Evolutionary conservation across 2,797 vertebrate genomes (phyloP).

Genomic region (Decapterus maruadsi): DNA sequence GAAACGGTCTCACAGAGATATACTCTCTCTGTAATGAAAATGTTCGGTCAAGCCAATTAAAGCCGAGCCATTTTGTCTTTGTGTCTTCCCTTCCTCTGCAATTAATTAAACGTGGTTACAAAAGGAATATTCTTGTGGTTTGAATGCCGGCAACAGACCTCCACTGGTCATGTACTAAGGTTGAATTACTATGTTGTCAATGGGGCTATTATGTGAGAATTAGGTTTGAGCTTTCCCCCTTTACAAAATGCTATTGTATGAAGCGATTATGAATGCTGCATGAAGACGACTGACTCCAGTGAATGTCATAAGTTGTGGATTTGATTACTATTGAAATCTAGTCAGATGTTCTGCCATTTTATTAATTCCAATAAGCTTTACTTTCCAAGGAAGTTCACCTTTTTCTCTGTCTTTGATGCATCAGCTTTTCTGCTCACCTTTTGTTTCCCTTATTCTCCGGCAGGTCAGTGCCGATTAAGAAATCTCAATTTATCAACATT

Average conservation of each 20-base stretch:
- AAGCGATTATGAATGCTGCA: constrained; percentile 79
- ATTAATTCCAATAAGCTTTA: constrained; percentile 63
- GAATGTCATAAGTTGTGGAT: constrained; percentile 78
- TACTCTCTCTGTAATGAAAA: constrained; percentile 80
- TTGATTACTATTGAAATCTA: constrained; percentile 70
- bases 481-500: constrained; percentile 52
- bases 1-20: constrained; percentile 77
- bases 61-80: constrained; percentile 83
- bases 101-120: constrained; percentile 85
- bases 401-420: constrained; percentile 62
- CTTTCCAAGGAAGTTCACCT: constrained; percentile 64
- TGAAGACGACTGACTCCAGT: constrained; percentile 79
- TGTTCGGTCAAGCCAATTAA: constrained; percentile 86
- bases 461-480: constrained; percentile 48
- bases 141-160: constrained; percentile 79
- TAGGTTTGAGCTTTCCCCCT: constrained; percentile 77
- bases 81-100: constrained; percentile 79
- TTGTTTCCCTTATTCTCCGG: constrained; percentile 62
- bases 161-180: constrained; percentile 69
- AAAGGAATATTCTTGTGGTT: constrained; percentile 76
- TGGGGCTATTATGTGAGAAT: constrained; percentile 83
- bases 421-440: constrained; percentile 62
- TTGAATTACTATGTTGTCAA: constrained; percentile 81
- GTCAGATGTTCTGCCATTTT: constrained; percentile 62
- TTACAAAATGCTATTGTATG: constrained; percentile 82